Evolutionary conservation across 1,140 invertebrate genomes (phyloP), one percentile per base, ranked within the genome.

Genomic region (Drosophila serrata): DNA sequence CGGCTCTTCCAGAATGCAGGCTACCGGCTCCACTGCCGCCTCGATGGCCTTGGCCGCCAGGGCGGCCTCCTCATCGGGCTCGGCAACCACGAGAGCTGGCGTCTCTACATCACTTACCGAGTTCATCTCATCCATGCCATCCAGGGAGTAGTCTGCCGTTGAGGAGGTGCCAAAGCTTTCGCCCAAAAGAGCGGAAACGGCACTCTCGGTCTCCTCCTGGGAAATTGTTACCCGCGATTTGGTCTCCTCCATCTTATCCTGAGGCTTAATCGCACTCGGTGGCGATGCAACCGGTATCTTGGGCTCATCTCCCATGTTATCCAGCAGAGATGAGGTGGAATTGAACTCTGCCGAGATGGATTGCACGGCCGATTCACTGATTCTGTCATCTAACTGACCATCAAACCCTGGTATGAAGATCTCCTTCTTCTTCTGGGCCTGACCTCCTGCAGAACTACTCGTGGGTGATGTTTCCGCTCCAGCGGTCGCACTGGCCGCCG

Each of bases 191-290:
- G 97, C 97, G 3, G 97, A 97, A 0, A 98, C 97, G 0, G 97
- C 97, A 93, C 98, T 97, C 88, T 97, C 97, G 0, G 97, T 98
- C 93, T 98, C 97, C 93, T 98, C 97, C 93, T 98, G 97, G 1
- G 97, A 98, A 77, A 98, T 98, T 0, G 97, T 94, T 1, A 97
- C 96, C 43, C 97, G 94, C 1, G 96, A 96, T 82, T 97, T 97
- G 45, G 61, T 87, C 70, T 97, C 96, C 69, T 96, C 96, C 1
- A 93, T 81, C 80, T 95, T 95, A 39, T 94, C 94, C 43, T 93
- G 91, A 2, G 82, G n/a, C 86, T 94, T 94, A 4, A 81, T 35
- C 1, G 70, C 61, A 15, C 86, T 82, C 2, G 91, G 91, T 4
- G 91, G 94, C 72, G 70, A 93, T 79, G 67, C 92, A n/a, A 76